A percentile compares a stretch with the other conserved stretches of the same genome.
Conservation (phyloP, 2,888 invertebrate species). For the Philopedon plagiatum region DNA sequence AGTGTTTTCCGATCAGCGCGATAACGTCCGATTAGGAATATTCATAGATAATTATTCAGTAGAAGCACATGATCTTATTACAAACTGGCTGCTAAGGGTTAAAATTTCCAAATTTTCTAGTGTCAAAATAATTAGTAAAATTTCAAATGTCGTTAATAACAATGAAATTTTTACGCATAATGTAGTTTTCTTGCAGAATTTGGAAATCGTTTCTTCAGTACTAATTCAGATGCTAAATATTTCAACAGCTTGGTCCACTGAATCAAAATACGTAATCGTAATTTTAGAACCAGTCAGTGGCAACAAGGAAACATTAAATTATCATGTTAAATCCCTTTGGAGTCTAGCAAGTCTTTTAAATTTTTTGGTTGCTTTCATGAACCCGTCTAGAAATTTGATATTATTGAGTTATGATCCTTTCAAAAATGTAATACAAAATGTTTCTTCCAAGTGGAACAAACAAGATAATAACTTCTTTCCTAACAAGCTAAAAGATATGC, state of each 20-base stretch:
- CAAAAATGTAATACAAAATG: not conserved
- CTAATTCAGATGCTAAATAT: not conserved
- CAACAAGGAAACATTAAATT: not conserved
- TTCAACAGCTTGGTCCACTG: not conserved
- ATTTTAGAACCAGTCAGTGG: not conserved
- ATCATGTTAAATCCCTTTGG: not conserved
- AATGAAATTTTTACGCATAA: not conserved
- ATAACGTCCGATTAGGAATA: not conserved
- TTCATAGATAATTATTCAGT: not conserved
- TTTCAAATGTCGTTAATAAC: not conserved
- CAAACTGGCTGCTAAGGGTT: not conserved
- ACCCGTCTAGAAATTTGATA: not conserved
- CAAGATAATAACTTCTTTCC: conserved; percentile 6
- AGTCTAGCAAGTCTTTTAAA: not conserved
- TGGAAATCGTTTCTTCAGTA: not conserved
- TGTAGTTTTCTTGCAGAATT: not conserved
- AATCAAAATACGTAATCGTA: not conserved
- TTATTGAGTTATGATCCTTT: conserved; percentile 23
- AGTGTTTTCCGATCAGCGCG: not conserved
- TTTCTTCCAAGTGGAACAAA: not conserved
- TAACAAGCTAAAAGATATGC: conserved; percentile 15
- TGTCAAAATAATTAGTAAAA: not conserved
- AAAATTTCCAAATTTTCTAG: not conserved
- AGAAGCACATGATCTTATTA: not conserved
- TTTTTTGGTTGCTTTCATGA: not conserved